These are phyloP conservation scores for Scleropages formosus DNA, from an alignment of 2,797 vertebrate genomes.

Conservation along the genomic window DNA sequence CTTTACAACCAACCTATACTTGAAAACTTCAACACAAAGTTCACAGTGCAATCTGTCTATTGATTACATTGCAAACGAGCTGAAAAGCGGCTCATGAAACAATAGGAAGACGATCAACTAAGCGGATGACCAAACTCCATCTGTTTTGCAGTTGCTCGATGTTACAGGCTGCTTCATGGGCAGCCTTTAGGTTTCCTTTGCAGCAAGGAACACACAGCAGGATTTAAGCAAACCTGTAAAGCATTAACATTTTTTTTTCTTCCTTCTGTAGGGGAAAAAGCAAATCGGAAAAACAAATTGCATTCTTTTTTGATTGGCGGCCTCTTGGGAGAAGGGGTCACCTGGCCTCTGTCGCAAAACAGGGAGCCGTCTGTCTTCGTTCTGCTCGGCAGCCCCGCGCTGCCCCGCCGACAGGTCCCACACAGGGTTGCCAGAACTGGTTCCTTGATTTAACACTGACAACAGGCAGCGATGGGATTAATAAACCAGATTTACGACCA, in stretches of 20 bases:
- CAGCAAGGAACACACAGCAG: background rate
- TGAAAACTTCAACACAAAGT: too few species aligned
- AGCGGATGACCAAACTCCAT: background rate
- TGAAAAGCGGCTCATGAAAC: too few species aligned
- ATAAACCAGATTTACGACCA: too few species aligned
- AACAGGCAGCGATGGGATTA: too few species aligned
- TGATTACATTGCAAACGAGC: too few species aligned
- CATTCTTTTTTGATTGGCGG: slow-evolving; percentile 34
- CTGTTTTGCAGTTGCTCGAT: background rate
- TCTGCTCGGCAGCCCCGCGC: background rate
- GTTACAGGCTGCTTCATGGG: too few species aligned
- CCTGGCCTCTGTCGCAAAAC: slow-evolving; percentile 37
- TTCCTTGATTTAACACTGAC: too few species aligned
- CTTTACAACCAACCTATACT: too few species aligned
- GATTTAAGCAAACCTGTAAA: background rate
- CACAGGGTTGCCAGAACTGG: too few species aligned
- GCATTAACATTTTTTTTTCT: background rate
- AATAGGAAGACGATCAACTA: background rate
- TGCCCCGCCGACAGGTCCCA: too few species aligned
- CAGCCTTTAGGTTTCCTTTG: background rate
- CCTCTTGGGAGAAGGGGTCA: slow-evolving; percentile 32
- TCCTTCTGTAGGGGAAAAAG: slow-evolving; percentile 21
- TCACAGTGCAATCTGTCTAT: too few species aligned
- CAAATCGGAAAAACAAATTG: too few species aligned
- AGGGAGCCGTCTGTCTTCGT: slow-evolving; percentile 10